Conservation (phyloP, 1,140 invertebrate species). For the Lepidurus packardi region DNA sequence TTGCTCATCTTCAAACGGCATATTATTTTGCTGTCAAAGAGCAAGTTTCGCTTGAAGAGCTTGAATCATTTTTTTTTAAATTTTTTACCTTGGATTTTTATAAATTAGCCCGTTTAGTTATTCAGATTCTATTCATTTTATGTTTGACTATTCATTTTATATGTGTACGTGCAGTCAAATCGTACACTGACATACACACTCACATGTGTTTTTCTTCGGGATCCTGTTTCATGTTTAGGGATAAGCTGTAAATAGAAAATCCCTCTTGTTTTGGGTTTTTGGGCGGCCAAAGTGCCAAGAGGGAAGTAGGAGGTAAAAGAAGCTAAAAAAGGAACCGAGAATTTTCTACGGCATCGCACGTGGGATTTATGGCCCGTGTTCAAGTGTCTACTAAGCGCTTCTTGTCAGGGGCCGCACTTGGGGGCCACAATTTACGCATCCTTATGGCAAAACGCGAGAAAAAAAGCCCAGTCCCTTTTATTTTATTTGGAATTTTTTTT, state of each 20-base stretch:
- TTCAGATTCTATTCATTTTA: neutral
- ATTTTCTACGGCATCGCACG: slow-evolving; percentile 21
- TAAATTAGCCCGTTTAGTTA: too few species aligned
- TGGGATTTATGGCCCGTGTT: slow-evolving; percentile 17
- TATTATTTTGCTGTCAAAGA: too few species aligned
- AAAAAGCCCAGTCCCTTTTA: neutral
- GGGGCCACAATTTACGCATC: slow-evolving; percentile 20
- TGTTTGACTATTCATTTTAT: neutral
- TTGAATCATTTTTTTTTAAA: too few species aligned
- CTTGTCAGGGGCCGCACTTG: slow-evolving; percentile 8
- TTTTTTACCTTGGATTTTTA: too few species aligned
- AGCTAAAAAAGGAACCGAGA: slow-evolving; percentile 12
- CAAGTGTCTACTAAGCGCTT: slow-evolving; percentile 21
- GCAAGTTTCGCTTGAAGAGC: too few species aligned
- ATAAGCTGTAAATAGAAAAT: neutral
- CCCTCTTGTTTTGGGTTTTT: neutral
- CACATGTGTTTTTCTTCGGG: neutral
- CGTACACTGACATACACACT: neutral
- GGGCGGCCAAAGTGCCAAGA: neutral
- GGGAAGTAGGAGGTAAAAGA: neutral
- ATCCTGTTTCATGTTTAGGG: neutral
- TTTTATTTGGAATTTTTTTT: neutral
- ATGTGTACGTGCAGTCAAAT: too few species aligned
- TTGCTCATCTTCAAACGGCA: too few species aligned
- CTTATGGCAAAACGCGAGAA: slow-evolving; percentile 2